Percentiles rank a stretch among this genome's conserved stretches.
Conservation (phyloP, 1,140 invertebrate genomes). For the Drosophila punjabiensis region DNA sequence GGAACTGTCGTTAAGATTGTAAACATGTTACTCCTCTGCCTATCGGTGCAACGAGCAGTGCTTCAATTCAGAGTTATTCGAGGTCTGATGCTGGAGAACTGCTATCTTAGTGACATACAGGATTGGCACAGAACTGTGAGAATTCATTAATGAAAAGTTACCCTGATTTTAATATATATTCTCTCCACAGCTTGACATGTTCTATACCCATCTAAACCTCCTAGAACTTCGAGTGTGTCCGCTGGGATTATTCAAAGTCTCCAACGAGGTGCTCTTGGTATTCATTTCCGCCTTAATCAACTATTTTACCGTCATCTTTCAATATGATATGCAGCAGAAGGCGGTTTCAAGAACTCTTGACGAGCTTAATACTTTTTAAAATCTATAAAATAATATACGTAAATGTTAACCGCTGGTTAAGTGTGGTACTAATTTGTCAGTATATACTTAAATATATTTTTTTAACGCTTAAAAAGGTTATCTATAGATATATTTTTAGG, state of each 20-base stretch:
- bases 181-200: neutral
- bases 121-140: constrained; percentile 1
- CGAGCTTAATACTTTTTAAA: neutral
- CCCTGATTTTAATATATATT: neutral
- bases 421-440: no score
- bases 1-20: neutral
- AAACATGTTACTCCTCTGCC: neutral
- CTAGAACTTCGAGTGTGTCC: neutral
- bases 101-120: neutral
- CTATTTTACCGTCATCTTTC: constrained; percentile 2
- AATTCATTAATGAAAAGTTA: no score
- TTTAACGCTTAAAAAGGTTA: neutral
- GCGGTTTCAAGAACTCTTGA: neutral
- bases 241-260: neutral
- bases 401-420: neutral
- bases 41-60: neutral
- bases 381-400: neutral
- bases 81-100: neutral
- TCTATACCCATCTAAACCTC: neutral
- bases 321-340: neutral
- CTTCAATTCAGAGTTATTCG: neutral
- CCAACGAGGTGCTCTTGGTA: neutral
- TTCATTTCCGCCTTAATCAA: neutral
- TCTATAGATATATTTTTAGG: neutral
- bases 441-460: neutral